A percentile compares a stretch with the other conserved stretches of the same genome.
phyloP scores from a whole-genome alignment of 2,113 vertebrate species.

The Menura novaehollandiae region DNA sequence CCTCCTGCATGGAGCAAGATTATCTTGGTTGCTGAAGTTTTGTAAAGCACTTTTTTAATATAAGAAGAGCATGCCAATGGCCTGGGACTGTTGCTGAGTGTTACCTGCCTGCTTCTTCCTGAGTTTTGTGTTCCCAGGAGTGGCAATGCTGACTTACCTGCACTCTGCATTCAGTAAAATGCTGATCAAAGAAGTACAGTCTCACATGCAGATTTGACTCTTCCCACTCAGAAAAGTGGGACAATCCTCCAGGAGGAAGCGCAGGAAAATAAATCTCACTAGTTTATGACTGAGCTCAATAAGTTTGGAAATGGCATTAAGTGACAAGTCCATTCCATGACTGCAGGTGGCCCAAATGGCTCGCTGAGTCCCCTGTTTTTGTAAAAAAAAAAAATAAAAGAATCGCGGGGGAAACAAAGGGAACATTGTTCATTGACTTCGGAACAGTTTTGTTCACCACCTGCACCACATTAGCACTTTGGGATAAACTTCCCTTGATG shows the following conservation, averaged over 20 bases:
- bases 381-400: not conserved
- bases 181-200: not conserved
- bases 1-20: not conserved
- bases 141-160: not conserved
- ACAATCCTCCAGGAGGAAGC: not conserved
- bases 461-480: not conserved
- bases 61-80: not conserved
- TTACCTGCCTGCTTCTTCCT: not conserved
- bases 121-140: not conserved
- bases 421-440: not conserved
- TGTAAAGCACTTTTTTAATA: not conserved
- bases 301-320: not conserved
- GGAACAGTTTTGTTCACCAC: not conserved
- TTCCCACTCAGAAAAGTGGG: not conserved
- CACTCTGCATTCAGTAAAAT: not conserved
- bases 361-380: not conserved
- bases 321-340: not conserved
- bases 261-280: not conserved
- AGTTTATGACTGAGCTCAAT: rapidly evolving
- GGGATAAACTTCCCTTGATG: not conserved
- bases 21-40: not conserved
- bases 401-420: not conserved
- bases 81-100: not conserved
- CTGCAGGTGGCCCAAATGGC: not conserved
- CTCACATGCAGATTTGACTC: not conserved